phyloP scores from a whole-genome alignment of 2,113 vertebrate species.

The Ageneiosus marmoratus region DNA sequence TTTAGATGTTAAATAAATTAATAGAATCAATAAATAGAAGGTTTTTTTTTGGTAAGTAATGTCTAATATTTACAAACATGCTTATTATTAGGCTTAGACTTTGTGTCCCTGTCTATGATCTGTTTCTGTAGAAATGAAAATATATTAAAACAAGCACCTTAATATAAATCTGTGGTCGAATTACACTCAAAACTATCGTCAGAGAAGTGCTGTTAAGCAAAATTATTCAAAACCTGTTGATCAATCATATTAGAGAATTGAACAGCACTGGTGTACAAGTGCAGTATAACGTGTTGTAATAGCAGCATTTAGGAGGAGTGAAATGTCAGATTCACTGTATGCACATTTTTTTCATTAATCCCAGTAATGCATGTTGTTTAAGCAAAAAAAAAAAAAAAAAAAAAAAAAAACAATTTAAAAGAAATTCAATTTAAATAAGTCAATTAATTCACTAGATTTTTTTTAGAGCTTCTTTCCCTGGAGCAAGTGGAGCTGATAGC shows the following conservation, averaged over 20 bases:
- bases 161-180: not conserved
- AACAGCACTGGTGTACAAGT: not conserved
- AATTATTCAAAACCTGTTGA: not conserved
- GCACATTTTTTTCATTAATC: not conserved
- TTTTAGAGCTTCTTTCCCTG: slow-evolving; percentile 71
- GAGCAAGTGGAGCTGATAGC: slow-evolving; percentile 72
- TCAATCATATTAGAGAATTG: not conserved
- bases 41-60: not conserved
- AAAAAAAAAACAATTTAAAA: slow-evolving; percentile 24
- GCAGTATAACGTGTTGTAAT: not conserved
- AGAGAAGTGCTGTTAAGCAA: not conserved
- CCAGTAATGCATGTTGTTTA: not conserved
- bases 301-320: not conserved
- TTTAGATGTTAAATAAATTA: not conserved
- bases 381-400: slow-evolving; percentile 4
- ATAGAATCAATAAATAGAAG: not conserved
- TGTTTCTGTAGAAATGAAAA: not conserved
- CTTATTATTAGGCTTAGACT: not conserved
- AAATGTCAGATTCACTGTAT: not conserved
- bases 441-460: slow-evolving; percentile 32
- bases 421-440: slow-evolving; percentile 32
- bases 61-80: not conserved
- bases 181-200: not conserved
- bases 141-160: not conserved
- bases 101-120: not conserved